phyloP scores from a whole-genome alignment of 2,888 invertebrate species.

The Eremobia ochroleuca region DNA sequence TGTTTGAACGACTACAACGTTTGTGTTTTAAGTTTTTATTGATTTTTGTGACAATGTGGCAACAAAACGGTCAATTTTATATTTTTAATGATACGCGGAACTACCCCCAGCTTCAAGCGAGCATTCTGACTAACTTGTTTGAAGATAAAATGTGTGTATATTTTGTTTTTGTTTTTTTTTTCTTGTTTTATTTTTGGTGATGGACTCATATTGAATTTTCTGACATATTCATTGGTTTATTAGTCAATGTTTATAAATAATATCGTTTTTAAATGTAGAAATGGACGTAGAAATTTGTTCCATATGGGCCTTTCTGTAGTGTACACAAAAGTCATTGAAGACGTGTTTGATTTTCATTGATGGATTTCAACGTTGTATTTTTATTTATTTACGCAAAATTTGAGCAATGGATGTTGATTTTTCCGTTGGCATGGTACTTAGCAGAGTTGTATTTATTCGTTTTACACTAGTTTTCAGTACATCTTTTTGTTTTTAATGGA shows the following conservation, averaged over 20 bases:
- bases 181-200: slow-evolving; percentile 24
- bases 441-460: neutral
- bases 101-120: slow-evolving; percentile 72
- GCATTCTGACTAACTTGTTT: slow-evolving; percentile 74
- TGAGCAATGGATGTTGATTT: neutral
- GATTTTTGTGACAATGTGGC: slow-evolving; percentile 78
- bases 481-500: neutral
- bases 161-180: slow-evolving; percentile 44
- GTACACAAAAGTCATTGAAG: neutral
- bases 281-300: neutral
- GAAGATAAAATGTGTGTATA: slow-evolving; percentile 92
- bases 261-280: neutral
- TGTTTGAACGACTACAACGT: slow-evolving; percentile 73
- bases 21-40: slow-evolving; percentile 62
- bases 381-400: neutral
- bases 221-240: neutral
- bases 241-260: neutral
- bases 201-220: neutral
- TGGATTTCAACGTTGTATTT: neutral
- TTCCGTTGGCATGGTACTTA: neutral
- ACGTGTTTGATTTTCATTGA: slow-evolving; percentile 9
- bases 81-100: slow-evolving; percentile 80
- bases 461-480: neutral
- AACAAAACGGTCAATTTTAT: slow-evolving; percentile 76
- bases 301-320: slow-evolving; percentile 10